phyloP scores from a whole-genome alignment of 2,797 vertebrate genomes.

The Cirrhinus mrigala region DNA sequence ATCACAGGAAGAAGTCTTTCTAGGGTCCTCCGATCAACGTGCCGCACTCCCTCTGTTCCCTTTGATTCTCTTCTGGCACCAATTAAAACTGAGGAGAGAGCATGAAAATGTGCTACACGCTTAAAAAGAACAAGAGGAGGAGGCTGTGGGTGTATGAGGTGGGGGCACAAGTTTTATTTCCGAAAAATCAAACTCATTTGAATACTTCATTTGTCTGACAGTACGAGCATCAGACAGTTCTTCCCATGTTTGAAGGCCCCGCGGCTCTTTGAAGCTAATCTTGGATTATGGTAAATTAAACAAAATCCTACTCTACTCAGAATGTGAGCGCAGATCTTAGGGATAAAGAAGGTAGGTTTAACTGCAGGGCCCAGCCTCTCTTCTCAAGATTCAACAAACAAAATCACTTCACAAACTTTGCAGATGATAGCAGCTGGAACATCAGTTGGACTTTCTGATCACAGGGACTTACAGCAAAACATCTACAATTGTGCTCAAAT shows the following conservation, averaged over 20 bases:
- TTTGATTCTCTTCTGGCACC: conserved; percentile 68
- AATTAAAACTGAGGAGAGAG: conserved; percentile 69
- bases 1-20: conserved; percentile 62
- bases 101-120: conserved; percentile 44
- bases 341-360: conserved; percentile 29
- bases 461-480: background rate
- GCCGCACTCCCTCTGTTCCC: conserved; percentile 36
- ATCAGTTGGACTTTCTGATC: conserved; percentile 23
- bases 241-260: conserved; percentile 46
- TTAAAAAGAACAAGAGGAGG: conserved; percentile 32
- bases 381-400: conserved; percentile 18
- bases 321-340: conserved; percentile 23
- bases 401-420: conserved; percentile 6
- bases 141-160: conserved; percentile 28
- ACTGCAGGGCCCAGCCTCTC: background rate
- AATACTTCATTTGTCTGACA: conserved; percentile 52
- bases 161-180: background rate
- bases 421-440: background rate
- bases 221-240: conserved; percentile 26
- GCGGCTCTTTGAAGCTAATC: conserved; percentile 49
- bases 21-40: conserved; percentile 40
- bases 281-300: conserved; percentile 35
- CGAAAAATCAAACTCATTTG: conserved; percentile 23
- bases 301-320: conserved; percentile 28
- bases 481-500: conserved; percentile 1